Conservation (phyloP, 2,797 vertebrate genomes). For the Hyperoplus immaculatus region DNA sequence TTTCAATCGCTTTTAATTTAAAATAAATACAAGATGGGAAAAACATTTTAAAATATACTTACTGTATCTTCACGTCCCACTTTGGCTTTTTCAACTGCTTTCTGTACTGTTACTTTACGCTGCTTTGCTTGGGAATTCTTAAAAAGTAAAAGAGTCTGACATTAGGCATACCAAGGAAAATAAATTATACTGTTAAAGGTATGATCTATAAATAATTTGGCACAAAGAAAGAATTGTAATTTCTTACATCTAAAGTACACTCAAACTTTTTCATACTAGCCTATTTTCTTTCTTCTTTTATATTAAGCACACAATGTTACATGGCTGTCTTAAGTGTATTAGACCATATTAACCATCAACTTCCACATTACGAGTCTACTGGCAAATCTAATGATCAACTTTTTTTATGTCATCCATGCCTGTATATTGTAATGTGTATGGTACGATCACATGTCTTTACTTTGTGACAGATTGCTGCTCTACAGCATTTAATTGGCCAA, state of each 20-base stretch:
- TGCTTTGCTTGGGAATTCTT: slow-evolving; percentile 90
- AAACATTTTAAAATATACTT: slow-evolving; percentile 61
- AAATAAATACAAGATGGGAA: not conserved
- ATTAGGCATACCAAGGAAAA: not conserved
- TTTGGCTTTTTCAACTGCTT: slow-evolving; percentile 89
- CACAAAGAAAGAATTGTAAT: not conserved
- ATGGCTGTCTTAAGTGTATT: not conserved
- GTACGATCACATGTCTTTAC: not conserved
- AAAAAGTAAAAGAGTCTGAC: slow-evolving; percentile 12
- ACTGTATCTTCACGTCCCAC: slow-evolving; percentile 93
- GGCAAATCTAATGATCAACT: not conserved
- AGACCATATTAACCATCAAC: not conserved
- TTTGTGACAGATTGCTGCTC: slow-evolving; percentile 36
- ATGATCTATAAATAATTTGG: not conserved
- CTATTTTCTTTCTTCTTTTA: not conserved
- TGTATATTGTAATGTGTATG: not conserved
- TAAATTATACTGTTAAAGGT: not conserved
- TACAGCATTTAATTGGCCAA: slow-evolving; percentile 29
- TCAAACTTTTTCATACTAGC: not conserved
- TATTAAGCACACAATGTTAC: not conserved
- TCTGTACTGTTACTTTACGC: slow-evolving; percentile 85
- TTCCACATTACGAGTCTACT: not conserved
- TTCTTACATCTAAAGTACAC: not conserved
- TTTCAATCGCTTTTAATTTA: not conserved
- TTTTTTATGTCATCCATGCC: not conserved